Base-by-base conservation (phyloP, 2,888 invertebrate genomes). In the Chaitophorus viminalis region DNA sequence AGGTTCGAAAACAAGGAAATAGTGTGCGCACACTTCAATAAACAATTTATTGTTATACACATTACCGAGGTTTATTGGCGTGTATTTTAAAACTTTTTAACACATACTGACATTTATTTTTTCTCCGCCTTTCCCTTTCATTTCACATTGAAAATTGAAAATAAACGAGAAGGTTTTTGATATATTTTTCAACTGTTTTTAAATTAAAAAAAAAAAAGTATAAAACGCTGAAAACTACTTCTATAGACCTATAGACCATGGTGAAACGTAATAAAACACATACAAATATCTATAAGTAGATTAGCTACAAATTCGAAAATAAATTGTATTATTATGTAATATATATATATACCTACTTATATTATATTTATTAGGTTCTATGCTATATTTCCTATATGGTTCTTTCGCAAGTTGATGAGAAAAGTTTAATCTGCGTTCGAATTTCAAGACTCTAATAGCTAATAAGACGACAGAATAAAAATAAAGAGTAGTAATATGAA, bases 61-160 rank as follows among this genome's bases (percentile, higher is more conserved):
- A 54, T 39, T 74, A 0, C 6, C 60, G 54, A 84, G 65, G 75
- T 83, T 76, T 84, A 76, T 84, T 65, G 39, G 8, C 8, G 65
- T 54, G 18, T 74, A 54, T 74, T 74, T 74, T 60, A 11, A 46
- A 65, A 84, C 75, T 75, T 84, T 84, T 76, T 25, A 81, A 46
- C 36, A 75, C n/a, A n/a, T 18, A 81, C 11, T 9, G 5, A 39
- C 81, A 68, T 29, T n/a, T 6, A 3, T 68, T 9, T 68, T 68
- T 29, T 68, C 65, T 3, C 17, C 33, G 18, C 33, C 72, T 72
- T n/a, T 17, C 31, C 9, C 29, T 70, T 14, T 33, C 33, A 17
- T 70, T 31, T 70, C 33, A 18, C 29, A 1, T 29, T 18, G 2
- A 29, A 29, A 29, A 46, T 14, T 46, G 14, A 70, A 18, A 72